Evolutionary conservation across 2,113 vertebrate genomes (phyloP).

Genomic region (Lucifuga dentata): DNA sequence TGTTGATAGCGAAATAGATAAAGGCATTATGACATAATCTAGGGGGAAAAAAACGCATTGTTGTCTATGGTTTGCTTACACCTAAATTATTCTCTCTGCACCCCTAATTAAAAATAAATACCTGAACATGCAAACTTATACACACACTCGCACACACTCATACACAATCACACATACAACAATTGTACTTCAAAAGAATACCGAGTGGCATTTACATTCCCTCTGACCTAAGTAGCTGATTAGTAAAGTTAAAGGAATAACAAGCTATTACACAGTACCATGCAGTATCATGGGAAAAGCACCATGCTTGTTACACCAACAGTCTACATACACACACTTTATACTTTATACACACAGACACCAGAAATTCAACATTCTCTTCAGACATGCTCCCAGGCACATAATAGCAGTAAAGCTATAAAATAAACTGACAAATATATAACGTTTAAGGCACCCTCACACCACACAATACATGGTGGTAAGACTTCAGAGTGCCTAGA

Average conservation of each 20-base stretch:
- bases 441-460: neutral
- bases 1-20: no score
- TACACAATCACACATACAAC: neutral
- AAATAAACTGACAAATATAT: neutral
- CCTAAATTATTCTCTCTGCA: neutral
- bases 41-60: slow-evolving; percentile 16
- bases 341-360: neutral
- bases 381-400: neutral
- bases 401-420: neutral
- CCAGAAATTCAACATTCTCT: neutral
- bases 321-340: neutral
- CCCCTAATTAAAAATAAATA: slow-evolving; percentile 16
- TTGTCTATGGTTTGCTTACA: slow-evolving; percentile 18
- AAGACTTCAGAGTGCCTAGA: slow-evolving; percentile 15
- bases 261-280: slow-evolving; percentile 37
- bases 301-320: neutral
- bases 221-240: slow-evolving; percentile 54
- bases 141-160: no score
- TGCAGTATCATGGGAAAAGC: slow-evolving; percentile 21
- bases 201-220: slow-evolving; percentile 56
- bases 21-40: neutral
- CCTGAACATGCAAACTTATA: neutral
- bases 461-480: slow-evolving; percentile 2
- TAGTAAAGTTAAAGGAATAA: slow-evolving; percentile 44
- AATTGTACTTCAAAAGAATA: slow-evolving; percentile 11